Percentiles rank a stretch among this genome's conserved stretches.
These are phyloP conservation scores for Plestiodon gilberti DNA, from an alignment of 2,113 vertebrate genomes.

Conservation along the genomic window DNA sequence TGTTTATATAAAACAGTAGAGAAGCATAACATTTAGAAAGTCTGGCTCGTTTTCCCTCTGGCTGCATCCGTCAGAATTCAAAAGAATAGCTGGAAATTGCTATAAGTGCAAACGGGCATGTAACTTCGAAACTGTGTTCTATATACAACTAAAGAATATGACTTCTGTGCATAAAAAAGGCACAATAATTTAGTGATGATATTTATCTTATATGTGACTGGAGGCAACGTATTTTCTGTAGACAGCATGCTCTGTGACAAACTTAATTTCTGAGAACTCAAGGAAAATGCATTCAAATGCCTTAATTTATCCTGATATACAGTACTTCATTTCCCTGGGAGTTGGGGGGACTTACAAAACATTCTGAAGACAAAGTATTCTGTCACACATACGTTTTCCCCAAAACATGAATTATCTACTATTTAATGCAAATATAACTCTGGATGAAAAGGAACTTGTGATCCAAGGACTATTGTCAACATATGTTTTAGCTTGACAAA, in stretches of 20 bases:
- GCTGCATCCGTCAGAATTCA: constrained; percentile 13
- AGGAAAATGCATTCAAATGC: background rate
- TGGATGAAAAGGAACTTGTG: background rate
- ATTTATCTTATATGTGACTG: background rate
- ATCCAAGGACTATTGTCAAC: no score
- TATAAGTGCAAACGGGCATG: constrained; percentile 7
- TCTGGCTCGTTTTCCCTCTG: background rate
- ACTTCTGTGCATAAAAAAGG: background rate
- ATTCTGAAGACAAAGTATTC: background rate
- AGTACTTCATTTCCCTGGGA: background rate
- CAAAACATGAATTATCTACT: background rate
- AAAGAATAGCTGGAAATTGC: background rate
- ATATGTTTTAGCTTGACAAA: background rate
- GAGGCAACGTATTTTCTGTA: background rate
- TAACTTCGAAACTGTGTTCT: background rate
- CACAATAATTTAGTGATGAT: background rate
- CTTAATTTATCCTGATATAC: background rate
- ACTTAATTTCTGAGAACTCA: fast-evolving
- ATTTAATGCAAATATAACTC: background rate
- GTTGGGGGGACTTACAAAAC: background rate
- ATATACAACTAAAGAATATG: constrained; percentile 9
- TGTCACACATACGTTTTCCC: background rate
- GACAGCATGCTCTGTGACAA: fast-evolving
- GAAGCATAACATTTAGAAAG: constrained; percentile 11
- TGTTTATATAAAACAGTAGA: background rate